Evolutionary conservation across 1,140 invertebrate species (phyloP).

Genomic region (Cherax destructor): DNA sequence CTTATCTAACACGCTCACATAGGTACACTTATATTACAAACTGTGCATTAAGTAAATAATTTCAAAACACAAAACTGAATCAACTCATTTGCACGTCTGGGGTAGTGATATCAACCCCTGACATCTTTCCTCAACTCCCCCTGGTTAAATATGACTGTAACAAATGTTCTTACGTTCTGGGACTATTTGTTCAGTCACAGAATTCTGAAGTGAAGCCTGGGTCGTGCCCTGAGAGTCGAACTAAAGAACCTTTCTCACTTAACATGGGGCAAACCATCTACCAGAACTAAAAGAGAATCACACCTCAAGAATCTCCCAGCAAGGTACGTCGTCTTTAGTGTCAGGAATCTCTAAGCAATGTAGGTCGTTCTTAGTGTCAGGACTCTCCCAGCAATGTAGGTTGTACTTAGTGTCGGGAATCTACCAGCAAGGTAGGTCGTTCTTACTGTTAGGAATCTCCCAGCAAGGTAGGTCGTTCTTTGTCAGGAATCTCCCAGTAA

Average conservation of each 20-base stretch:
- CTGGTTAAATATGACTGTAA: constrained; percentile 98
- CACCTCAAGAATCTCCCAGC: constrained; percentile 96
- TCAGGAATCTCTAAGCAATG: too few species aligned
- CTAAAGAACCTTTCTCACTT: constrained; percentile 94
- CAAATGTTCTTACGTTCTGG: constrained; percentile 95
- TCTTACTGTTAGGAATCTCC: too few species aligned
- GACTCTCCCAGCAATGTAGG: too few species aligned
- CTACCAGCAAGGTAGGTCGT: too few species aligned
- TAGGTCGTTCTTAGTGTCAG: too few species aligned
- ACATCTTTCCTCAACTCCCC: constrained; percentile 95
- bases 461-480: too few species aligned
- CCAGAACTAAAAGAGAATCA: constrained; percentile 98
- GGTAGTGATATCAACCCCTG: constrained; percentile 96
- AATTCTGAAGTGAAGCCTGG: constrained; percentile 95
- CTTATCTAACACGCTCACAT: too few species aligned
- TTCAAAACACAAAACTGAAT: constrained; percentile 88
- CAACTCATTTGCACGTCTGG: constrained; percentile 88
- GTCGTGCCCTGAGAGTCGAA: constrained; percentile 98
- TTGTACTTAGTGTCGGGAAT: too few species aligned
- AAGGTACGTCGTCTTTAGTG: constrained; percentile 74
- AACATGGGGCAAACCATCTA: constrained; percentile 98
- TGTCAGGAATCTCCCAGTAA: too few species aligned
- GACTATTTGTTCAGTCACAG: constrained; percentile 96
- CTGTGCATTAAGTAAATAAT: too few species aligned
- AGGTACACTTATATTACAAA: too few species aligned